These are phyloP conservation scores for Caprella mutica DNA, from an alignment of 2,888 invertebrate species.

Conservation along the genomic window DNA sequence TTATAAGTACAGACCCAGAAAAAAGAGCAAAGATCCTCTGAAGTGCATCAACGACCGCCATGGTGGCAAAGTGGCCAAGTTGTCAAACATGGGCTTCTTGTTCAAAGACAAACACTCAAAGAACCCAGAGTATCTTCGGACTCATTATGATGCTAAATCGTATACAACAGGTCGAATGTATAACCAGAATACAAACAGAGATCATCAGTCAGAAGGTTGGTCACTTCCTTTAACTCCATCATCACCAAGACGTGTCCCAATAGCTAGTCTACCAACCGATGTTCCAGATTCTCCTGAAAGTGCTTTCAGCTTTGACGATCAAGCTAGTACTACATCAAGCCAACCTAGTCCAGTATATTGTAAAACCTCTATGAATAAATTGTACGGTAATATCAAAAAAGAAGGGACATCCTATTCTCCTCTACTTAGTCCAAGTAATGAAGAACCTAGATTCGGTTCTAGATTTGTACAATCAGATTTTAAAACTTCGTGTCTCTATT, in stretches of 20 bases:
- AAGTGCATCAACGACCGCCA: conserved; percentile 28
- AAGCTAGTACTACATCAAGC: not conserved
- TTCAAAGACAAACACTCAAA: conserved; percentile 16
- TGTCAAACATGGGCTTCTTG: conserved; percentile 28
- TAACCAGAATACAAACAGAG: conserved; percentile 5
- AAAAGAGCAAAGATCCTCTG: conserved; percentile 32
- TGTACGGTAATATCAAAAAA: no score
- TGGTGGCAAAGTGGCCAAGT: conserved; percentile 27
- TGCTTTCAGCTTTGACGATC: conserved; percentile 31
- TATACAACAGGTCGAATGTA: not conserved
- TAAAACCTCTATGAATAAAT: not conserved
- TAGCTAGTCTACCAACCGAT: conserved; percentile 25
- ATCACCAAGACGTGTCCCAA: conserved; percentile 23
- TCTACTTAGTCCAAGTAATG: no score
- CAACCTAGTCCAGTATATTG: conserved; percentile 5
- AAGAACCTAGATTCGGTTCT: no score
- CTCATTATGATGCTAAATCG: no score
- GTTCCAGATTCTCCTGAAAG: conserved; percentile 32
- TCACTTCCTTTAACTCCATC: conserved; percentile 30
- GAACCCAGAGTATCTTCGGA: conserved; percentile 4
- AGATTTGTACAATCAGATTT: no score
- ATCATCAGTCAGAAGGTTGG: conserved; percentile 16
- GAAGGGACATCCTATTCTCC: no score
- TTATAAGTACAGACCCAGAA: conserved; percentile 34
- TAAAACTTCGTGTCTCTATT: no score